Conservation (phyloP, 2,113 vertebrate species). For the Tapirus terrestris region DNA sequence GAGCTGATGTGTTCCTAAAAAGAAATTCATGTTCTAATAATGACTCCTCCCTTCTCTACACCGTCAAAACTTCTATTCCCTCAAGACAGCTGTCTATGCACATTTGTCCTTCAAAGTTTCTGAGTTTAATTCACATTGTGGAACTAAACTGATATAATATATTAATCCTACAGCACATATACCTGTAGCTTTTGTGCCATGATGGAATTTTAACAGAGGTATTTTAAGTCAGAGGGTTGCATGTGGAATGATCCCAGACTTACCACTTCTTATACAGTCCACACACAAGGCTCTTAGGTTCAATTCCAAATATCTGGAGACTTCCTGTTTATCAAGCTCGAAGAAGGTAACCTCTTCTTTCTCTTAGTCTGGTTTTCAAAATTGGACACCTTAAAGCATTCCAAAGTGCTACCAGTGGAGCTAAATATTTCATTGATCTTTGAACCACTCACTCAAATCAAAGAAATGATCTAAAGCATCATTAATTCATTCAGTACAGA, state of each 20-base stretch:
- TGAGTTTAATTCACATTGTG: not conserved
- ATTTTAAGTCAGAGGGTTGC: not conserved
- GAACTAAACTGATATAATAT: not conserved
- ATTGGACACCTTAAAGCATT: not conserved
- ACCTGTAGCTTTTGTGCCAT: not conserved
- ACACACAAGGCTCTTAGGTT: not conserved
- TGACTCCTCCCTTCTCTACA: not conserved
- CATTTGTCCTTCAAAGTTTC: not conserved
- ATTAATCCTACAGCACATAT: not conserved
- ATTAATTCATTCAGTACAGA: not conserved
- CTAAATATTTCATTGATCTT: not conserved
- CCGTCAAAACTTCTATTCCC: not conserved
- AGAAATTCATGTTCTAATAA: not conserved
- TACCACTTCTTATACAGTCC: not conserved
- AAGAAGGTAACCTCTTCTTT: not conserved
- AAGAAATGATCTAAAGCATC: not conserved
- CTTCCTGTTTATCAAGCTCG: not conserved
- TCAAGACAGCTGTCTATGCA: not conserved
- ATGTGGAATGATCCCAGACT: not conserved
- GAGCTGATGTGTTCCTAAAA: not conserved
- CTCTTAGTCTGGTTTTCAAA: not conserved
- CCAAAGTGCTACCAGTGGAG: not conserved
- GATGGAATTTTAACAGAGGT: not conserved
- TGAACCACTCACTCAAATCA: not conserved
- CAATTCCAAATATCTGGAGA: not conserved